These are phyloP conservation scores for Neuroscelio doddi DNA, from an alignment of 2,888 invertebrate species.

Conservation along the genomic window DNA sequence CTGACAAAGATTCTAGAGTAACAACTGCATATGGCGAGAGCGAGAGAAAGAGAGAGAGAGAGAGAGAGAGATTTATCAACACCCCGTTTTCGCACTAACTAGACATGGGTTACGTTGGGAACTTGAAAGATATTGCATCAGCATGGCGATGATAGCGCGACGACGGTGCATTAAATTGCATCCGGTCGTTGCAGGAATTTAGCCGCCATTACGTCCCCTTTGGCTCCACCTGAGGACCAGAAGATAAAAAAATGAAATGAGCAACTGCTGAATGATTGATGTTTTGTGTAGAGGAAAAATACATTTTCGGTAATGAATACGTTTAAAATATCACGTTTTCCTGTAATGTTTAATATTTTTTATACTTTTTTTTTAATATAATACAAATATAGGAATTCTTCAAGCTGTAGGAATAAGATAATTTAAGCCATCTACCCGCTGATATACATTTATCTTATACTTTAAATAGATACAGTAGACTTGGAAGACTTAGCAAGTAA, in stretches of 20 bases:
- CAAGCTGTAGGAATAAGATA: no score
- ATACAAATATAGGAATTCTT: no score
- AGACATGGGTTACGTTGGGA: slow-evolving; percentile 65
- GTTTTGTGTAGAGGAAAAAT: not conserved
- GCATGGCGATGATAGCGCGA: slow-evolving; percentile 67
- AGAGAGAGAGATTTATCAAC: slow-evolving; percentile 42
- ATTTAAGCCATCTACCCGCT: no score
- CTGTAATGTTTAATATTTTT: no score
- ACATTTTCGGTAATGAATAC: no score
- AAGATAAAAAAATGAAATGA: slow-evolving; percentile 41
- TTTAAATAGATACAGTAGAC: no score
- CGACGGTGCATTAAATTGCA: slow-evolving; percentile 70
- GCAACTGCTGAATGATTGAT: slow-evolving; percentile 44
- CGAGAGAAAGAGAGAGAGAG: slow-evolving; percentile 11
- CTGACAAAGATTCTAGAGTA: no score
- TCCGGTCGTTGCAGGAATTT: slow-evolving; percentile 67
- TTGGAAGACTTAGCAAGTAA: no score
- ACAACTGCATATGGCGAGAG: slow-evolving; percentile 46
- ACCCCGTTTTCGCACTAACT: slow-evolving; percentile 68
- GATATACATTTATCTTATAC: no score
- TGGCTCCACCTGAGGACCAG: slow-evolving; percentile 43
- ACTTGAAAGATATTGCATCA: slow-evolving; percentile 70
- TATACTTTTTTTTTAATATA: no score
- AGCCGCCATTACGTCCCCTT: slow-evolving; percentile 58
- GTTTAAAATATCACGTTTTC: no score